phyloP scores from a whole-genome alignment of 1,140 invertebrate species.

The Heliothis subflexa region DNA sequence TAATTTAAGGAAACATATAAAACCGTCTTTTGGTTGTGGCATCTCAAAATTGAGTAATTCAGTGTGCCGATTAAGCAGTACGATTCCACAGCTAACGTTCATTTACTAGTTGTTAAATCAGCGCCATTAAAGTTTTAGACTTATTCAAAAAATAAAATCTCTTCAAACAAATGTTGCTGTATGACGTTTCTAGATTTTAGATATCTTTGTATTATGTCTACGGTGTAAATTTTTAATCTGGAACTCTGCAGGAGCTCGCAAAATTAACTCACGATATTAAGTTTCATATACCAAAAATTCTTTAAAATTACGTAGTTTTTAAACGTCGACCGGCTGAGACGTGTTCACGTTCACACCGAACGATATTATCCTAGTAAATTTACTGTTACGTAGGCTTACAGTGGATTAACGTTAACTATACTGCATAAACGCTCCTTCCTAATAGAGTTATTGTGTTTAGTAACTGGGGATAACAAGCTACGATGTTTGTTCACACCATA shows the following conservation, averaged over 20 bases:
- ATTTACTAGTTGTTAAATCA: no score
- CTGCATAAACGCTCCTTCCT: constrained; percentile 53
- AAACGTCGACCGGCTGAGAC: constrained; percentile 31
- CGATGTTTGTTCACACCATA: constrained; percentile 27
- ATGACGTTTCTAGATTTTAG: constrained; percentile 22
- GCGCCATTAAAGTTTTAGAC: no score
- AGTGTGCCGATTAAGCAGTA: no score
- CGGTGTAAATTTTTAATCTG: constrained; percentile 43
- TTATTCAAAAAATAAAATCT: no score
- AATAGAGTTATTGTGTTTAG: constrained; percentile 52
- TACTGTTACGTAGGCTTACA: constrained; percentile 62
- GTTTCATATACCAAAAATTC: constrained; percentile 25
- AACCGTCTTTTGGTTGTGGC: no score
- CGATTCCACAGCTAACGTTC: no score
- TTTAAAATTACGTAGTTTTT: constrained; percentile 31
- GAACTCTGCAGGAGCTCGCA: constrained; percentile 42
- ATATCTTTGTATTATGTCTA: constrained; percentile 37
- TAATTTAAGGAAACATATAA: no score
- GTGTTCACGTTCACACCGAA: constrained; percentile 26
- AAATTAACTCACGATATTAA: constrained; percentile 50
- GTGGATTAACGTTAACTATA: constrained; percentile 62
- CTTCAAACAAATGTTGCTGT: neutral
- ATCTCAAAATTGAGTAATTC: no score
- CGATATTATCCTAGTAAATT: constrained; percentile 64
- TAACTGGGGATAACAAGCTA: constrained; percentile 39